These are phyloP conservation scores for Uloborus plumipes DNA, from an alignment of 2,888 invertebrate genomes.

Conservation along the genomic window DNA sequence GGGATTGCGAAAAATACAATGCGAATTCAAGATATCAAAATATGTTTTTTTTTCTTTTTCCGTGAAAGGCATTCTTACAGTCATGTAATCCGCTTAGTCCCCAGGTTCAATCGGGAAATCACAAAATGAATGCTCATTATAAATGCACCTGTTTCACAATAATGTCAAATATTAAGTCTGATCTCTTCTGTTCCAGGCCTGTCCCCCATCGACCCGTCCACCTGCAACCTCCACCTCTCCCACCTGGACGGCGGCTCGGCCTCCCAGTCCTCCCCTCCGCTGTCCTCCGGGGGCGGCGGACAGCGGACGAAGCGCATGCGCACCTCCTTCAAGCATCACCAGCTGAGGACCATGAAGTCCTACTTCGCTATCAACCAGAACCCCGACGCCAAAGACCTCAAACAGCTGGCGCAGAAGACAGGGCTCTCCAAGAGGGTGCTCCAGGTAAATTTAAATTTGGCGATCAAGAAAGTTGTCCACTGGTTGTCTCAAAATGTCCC, in stretches of 20 bases:
- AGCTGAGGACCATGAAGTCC: conserved; percentile 97
- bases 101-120: too few relatives aligned
- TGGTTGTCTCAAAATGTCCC: too few relatives aligned
- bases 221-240: conserved; percentile 44
- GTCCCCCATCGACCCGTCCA: conserved; percentile 36
- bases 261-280: conserved; percentile 25
- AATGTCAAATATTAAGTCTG: too few relatives aligned
- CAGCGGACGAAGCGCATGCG: conserved; percentile 89
- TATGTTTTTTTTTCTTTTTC: too few relatives aligned
- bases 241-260: conserved; percentile 37
- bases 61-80: too few relatives aligned
- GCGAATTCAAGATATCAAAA: too few relatives aligned
- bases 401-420: conserved; percentile 98
- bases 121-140: too few relatives aligned
- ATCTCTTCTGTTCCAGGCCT: conserved; percentile 25
- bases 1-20: too few relatives aligned
- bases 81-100: too few relatives aligned
- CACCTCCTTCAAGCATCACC: conserved; percentile 99
- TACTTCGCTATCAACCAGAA: conserved; percentile 99
- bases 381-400: conserved; percentile 98
- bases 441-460: conserved; percentile 81
- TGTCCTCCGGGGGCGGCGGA: conserved; percentile 13
- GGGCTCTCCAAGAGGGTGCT: conserved; percentile 97
- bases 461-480: too few relatives aligned
- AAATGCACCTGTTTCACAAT: too few relatives aligned